Evolutionary conservation across 2,797 vertebrate species (phyloP), one percentile per base, ranked within the genome.

Genomic region (Furcifer pardalis): DNA sequence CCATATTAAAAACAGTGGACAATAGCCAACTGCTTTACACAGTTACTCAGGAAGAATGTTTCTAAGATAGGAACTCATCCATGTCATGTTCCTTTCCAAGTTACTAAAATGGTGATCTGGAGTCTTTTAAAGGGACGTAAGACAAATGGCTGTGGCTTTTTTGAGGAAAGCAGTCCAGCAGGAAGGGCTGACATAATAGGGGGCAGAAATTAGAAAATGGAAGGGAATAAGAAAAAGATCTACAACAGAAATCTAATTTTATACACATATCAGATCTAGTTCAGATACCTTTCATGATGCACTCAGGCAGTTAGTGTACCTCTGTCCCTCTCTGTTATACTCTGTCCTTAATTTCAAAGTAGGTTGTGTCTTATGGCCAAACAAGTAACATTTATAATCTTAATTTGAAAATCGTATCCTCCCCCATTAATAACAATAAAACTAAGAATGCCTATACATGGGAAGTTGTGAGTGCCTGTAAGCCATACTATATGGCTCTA

Each of bases 21-120:
- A 56, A 23, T 19, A n/a, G 9, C 63, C 69, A 32, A 37, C n/a
- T 40, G 44, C 65, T 71, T 77, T 8, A 23, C 12, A 62, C 32
- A 72, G n/a, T 69, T 71, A n/a, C 65, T 71, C 49, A 77, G 72
- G 37, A 77, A 77, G 52, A 21, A 10, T 82, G 46, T 81, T 71
- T 17, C 74, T 37, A 27, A 72, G 56, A 59, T 44, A 69, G 49
- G 52, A 46, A 46, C 49, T 44, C 60, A 9, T 10, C 10, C 15
- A 68, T 10, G 44, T 44, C 30, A 44, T 56, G 35, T 60, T 35
- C 7, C 68, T 35, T 27, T 40, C 2, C 19, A 2, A 32, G 44
- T 9, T 49, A 37, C 10, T 63, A 37, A 75, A 75, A 75, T 49
- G n/a, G 62, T 19, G 25, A 25, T 2, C 30, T 76, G 25, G 8